These are phyloP conservation scores for Nudaria mundana DNA, from an alignment of 2,888 invertebrate genomes.

Conservation along the genomic window DNA sequence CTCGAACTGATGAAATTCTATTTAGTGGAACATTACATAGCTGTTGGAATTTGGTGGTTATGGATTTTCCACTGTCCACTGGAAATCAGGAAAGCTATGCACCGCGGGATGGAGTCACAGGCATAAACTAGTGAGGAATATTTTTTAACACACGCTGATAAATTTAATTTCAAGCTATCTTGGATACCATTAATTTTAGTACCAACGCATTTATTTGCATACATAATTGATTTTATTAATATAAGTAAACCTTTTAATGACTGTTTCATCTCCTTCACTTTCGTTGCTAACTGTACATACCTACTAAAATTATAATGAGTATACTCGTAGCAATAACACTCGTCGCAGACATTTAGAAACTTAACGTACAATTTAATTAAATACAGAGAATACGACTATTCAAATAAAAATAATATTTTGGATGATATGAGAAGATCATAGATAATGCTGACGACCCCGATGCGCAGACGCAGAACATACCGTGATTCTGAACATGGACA, in stretches of 20 bases:
- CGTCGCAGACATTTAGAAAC: conserved; percentile 26
- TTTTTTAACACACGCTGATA: too few relatives aligned
- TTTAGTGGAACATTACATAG: too few relatives aligned
- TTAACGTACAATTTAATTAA: conserved; percentile 36
- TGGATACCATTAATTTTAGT: not conserved
- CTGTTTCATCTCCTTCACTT: conserved; percentile 27
- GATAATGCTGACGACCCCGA: conserved; percentile 35
- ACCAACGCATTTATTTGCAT: not conserved
- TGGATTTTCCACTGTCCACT: too few relatives aligned
- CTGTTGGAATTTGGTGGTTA: too few relatives aligned
- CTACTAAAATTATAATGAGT: conserved; percentile 17
- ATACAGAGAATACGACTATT: conserved; percentile 23
- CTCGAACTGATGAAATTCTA: too few relatives aligned
- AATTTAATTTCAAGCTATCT: not conserved
- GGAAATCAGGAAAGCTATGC: too few relatives aligned
- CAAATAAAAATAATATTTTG: conserved; percentile 29
- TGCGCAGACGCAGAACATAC: conserved; percentile 36
- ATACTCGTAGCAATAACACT: conserved; percentile 14
- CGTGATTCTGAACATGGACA: conserved; percentile 5
- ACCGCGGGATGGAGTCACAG: too few relatives aligned
- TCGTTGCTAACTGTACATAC: conserved; percentile 31
- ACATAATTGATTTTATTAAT: not conserved
- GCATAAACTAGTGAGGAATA: too few relatives aligned
- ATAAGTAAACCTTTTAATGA: conserved; percentile 11
- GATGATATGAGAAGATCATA: conserved; percentile 26